Percentiles rank a stretch among this genome's conserved stretches.
Evolutionary conservation across 2,113 vertebrate species (phyloP).

Genomic region (Rhizomys pruinosus): DNA sequence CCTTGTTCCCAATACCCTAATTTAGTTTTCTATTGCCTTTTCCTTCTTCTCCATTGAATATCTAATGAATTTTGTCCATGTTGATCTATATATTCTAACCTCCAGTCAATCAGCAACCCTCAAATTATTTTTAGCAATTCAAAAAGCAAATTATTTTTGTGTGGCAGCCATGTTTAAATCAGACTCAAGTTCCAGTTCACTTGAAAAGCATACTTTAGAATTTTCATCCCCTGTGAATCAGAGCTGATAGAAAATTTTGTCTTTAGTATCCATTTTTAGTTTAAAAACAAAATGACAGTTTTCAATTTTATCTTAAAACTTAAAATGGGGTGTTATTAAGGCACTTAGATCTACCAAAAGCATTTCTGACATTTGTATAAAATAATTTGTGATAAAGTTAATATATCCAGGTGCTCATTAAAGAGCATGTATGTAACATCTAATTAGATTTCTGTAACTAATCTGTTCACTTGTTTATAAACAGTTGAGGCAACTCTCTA

Average conservation of each 20-base stretch:
- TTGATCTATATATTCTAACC: slow-evolving; percentile 68
- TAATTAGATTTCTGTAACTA: slow-evolving; percentile 30
- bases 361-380: slow-evolving; percentile 70
- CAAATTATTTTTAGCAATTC: slow-evolving; percentile 68
- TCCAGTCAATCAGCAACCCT: slow-evolving; percentile 54
- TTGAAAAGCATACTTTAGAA: slow-evolving; percentile 31
- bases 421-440: slow-evolving; percentile 64
- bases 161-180: slow-evolving; percentile 66
- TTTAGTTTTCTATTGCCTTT: slow-evolving; percentile 55
- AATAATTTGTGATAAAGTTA: slow-evolving; percentile 57
- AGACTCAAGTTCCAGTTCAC: slow-evolving; percentile 65
- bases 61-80: slow-evolving; percentile 76
- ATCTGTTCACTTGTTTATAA: slow-evolving; percentile 53
- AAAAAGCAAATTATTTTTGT: slow-evolving; percentile 72
- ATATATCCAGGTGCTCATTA: slow-evolving; percentile 65
- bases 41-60: slow-evolving; percentile 66
- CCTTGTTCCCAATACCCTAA: slow-evolving; percentile 15
- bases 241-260: neutral
- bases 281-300: slow-evolving; percentile 47
- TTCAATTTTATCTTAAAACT: slow-evolving; percentile 48
- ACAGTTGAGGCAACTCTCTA: slow-evolving; percentile 33
- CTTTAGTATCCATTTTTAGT: neutral
- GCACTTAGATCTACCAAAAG: slow-evolving; percentile 3
- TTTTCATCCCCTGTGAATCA: slow-evolving; percentile 39
- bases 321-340: slow-evolving; percentile 54